Base-by-base conservation (phyloP, 2,113 vertebrate genomes). In the Pachycephala philippinensis region DNA sequence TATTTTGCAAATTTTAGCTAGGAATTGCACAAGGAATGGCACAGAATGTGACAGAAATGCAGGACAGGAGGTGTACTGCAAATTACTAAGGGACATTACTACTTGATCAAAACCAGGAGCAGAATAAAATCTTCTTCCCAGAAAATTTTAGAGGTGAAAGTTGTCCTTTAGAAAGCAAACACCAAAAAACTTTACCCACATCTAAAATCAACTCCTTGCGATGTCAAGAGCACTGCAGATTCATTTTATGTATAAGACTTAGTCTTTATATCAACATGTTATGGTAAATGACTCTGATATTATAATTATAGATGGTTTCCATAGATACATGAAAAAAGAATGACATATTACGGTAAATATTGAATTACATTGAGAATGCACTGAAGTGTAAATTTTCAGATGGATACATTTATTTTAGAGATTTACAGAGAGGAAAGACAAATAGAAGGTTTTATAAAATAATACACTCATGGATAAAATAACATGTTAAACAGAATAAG, bases 261-360 rank as follows among this genome's bases (percentile, higher is more conserved):
- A 42, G n/a, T 49, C 61, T 93, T 86, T 88, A n/a, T 94, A 87
- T 54, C 57, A 82, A 79, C 54, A 74, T 9, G 15, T 66, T 90
- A 93, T 84, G 72, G 17, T 79, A 91, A 95, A 80, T 63, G 37
- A 82, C 95, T 93, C 27, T 84, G 71, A 95, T 96, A 95, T 42
- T 92, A 63, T 95, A 93, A 91, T 94, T 95, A 77, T 78, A 87
- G 45, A 77, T 82, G 8, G 87, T 97, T 96, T 94, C 96, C 87
- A 96, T 77, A 96, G 96, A 89, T 84, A 95, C 82, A 24, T 57
- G 13, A 40, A 90, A 84, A 49, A 89, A 45, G 79, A 89, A 19
- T 97, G 94, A 30, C 92, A 84, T 94, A 61, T 90, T 87, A 87
- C 79, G 47, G 47, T 93, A 96, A 97, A 97, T 90, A 96, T 70